Evolutionary conservation across 1,140 invertebrate species (phyloP).

Genomic region (Cotesia chilonis): DNA sequence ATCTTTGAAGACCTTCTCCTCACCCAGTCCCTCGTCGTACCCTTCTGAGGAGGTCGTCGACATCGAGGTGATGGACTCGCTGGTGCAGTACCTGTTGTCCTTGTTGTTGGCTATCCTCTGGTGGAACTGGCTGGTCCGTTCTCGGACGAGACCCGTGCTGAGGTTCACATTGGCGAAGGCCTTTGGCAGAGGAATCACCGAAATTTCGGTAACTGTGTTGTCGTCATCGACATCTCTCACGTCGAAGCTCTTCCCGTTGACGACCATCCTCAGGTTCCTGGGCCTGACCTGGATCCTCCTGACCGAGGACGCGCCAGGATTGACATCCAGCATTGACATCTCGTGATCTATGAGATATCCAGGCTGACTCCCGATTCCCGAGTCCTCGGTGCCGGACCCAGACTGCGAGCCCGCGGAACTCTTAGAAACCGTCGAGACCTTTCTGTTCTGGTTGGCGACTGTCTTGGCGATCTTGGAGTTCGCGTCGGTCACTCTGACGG

Average conservation of each 20-base stretch:
- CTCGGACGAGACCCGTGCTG: slow-evolving; percentile 63
- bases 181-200: slow-evolving; percentile 68
- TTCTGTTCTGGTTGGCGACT: slow-evolving; percentile 70
- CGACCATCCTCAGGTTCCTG: slow-evolving; percentile 69
- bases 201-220: slow-evolving; percentile 68
- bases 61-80: slow-evolving; percentile 59
- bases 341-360: slow-evolving; percentile 52
- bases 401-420: slow-evolving; percentile 61
- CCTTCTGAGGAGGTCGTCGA: slow-evolving; percentile 67
- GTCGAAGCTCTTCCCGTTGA: slow-evolving; percentile 70
- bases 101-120: slow-evolving; percentile 54
- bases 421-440: slow-evolving; percentile 54
- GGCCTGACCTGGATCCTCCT: slow-evolving; percentile 60
- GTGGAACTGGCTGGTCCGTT: slow-evolving; percentile 67
- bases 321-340: slow-evolving; percentile 20
- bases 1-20: slow-evolving; percentile 66
- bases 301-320: slow-evolving; percentile 41
- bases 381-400: slow-evolving; percentile 69
- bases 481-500: slow-evolving; percentile 71
- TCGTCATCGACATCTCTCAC: slow-evolving; percentile 70
- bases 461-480: slow-evolving; percentile 77
- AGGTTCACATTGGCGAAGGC: slow-evolving; percentile 48
- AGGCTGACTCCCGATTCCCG: slow-evolving; percentile 71
- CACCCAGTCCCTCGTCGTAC: slow-evolving; percentile 65
- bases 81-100: slow-evolving; percentile 56